Conservation (phyloP, 2,888 invertebrate species). For the Mimachlamys varia region DNA sequence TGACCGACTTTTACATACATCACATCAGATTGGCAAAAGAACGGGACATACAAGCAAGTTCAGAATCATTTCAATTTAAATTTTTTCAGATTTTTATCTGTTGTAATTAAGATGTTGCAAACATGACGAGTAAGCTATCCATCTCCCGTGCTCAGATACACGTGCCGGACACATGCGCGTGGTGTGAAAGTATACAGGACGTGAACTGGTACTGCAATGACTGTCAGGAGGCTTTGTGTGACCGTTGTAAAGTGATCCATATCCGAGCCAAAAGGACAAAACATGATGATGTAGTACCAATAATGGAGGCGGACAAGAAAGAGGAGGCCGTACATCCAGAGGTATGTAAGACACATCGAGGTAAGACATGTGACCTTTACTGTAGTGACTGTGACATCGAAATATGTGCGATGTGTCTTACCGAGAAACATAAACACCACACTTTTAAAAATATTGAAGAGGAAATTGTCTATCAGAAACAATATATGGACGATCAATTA, state of each 20-base stretch:
- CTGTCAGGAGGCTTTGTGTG: not conserved
- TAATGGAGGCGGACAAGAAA: not conserved
- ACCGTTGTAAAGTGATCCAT: not conserved
- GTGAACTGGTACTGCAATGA: constrained; percentile 12
- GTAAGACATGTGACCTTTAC: not conserved
- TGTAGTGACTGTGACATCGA: not conserved
- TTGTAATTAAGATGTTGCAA: too few relatives aligned
- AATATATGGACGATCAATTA: not conserved
- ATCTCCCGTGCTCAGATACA: not conserved
- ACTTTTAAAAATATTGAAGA: not conserved
- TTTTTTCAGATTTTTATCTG: too few relatives aligned
- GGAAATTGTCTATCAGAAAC: not conserved
- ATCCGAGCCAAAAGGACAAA: not conserved
- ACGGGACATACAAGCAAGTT: too few relatives aligned
- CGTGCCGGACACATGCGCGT: not conserved
- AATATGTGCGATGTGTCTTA: not conserved
- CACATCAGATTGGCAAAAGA: too few relatives aligned
- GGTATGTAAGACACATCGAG: not conserved
- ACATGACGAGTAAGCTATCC: not conserved
- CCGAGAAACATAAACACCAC: not conserved
- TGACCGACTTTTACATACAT: too few relatives aligned
- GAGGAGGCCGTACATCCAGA: not conserved
- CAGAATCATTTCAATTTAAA: too few relatives aligned
- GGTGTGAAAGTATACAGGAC: not conserved
- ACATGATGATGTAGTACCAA: not conserved